Percentiles rank a stretch among this genome's conserved stretches.
Evolutionary conservation across 2,797 vertebrate species (phyloP).

Genomic region (Pipistrellus pygmaeus): DNA sequence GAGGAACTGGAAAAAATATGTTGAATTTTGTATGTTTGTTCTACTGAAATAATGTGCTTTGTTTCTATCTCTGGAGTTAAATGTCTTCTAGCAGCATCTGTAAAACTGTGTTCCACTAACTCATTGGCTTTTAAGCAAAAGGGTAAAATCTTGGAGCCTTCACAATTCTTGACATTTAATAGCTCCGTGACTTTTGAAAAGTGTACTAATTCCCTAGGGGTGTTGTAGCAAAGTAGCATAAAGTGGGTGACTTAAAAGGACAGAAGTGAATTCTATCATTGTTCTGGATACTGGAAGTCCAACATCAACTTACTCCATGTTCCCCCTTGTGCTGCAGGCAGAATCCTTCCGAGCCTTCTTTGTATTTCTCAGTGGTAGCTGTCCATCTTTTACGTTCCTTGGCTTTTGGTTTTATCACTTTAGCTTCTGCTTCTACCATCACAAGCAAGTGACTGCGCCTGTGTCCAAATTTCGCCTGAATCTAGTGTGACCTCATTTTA

Average conservation of each 20-base stretch:
- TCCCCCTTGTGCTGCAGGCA: neutral
- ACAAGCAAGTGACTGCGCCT: neutral
- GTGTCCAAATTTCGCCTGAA: neutral
- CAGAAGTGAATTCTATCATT: neutral
- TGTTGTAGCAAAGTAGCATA: neutral
- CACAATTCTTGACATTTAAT: neutral
- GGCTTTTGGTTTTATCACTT: fast-evolving
- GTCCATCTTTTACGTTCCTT: neutral
- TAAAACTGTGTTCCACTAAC: slow-evolving; percentile 11
- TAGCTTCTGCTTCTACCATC: neutral
- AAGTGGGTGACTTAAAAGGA: neutral
- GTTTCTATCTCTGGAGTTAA: neutral
- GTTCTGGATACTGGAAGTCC: neutral
- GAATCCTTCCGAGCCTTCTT: neutral
- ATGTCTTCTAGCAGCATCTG: neutral
- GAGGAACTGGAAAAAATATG: neutral
- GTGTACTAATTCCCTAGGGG: neutral
- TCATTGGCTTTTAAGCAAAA: slow-evolving; percentile 9
- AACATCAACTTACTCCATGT: neutral
- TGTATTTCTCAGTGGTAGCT: neutral
- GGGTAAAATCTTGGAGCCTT: neutral
- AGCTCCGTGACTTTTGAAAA: neutral
- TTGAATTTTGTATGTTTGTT: neutral
- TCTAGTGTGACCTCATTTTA: neutral
- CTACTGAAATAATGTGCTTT: neutral